A percentile compares a stretch with the other conserved stretches of the same genome.
Conservation (phyloP, 2,797 vertebrate species). For the Echeneis naucrates region DNA sequence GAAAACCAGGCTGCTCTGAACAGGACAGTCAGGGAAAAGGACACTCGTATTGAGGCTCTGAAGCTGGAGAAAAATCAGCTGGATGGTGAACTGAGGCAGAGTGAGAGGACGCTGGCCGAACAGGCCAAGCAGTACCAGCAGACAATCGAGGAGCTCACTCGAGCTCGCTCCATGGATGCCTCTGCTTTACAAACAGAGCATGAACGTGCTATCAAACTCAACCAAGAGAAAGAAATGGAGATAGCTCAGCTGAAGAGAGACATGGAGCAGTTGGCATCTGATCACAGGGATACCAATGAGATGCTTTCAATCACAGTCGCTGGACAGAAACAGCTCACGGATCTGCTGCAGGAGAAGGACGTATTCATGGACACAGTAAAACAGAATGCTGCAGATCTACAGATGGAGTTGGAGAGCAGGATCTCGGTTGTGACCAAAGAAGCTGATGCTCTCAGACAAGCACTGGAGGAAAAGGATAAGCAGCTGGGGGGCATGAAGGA, state of each 20-base stretch:
- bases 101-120: slow-evolving; percentile 83
- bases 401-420: slow-evolving; percentile 83
- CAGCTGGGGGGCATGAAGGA: slow-evolving; percentile 95
- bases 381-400: slow-evolving; percentile 82
- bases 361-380: slow-evolving; percentile 87
- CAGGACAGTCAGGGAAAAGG: slow-evolving; percentile 87
- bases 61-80: slow-evolving; percentile 89
- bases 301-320: slow-evolving; percentile 90
- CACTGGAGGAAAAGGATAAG: slow-evolving; percentile 92
- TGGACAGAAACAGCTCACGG: slow-evolving; percentile 92
- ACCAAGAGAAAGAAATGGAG: slow-evolving; percentile 90
- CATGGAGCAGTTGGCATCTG: slow-evolving; percentile 85
- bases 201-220: slow-evolving; percentile 86
- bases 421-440: slow-evolving; percentile 77
- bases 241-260: slow-evolving; percentile 88
- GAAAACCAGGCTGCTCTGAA: slow-evolving; percentile 80
- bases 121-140: slow-evolving; percentile 88
- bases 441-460: slow-evolving; percentile 83
- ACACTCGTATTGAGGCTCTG: slow-evolving; percentile 87
- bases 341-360: slow-evolving; percentile 93
- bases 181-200: slow-evolving; percentile 88
- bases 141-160: slow-evolving; percentile 88
- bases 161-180: slow-evolving; percentile 84
- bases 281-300: slow-evolving; percentile 91
- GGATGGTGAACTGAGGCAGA: slow-evolving; percentile 85